Evolutionary conservation across 1,140 invertebrate genomes (phyloP).

Genomic region (Cydia strobilella): DNA sequence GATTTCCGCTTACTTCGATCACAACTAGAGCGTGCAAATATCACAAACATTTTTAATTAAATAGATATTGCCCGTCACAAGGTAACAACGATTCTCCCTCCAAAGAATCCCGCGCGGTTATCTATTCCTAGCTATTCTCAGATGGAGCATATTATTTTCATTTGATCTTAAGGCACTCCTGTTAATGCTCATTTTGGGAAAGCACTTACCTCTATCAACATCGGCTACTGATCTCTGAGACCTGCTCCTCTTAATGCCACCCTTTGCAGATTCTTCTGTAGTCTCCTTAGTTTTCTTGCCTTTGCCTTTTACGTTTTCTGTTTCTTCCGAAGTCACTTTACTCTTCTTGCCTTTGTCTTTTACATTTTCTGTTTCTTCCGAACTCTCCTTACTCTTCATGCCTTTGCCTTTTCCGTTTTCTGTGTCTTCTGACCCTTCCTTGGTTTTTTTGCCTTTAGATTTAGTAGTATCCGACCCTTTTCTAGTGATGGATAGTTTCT

Average conservation of each 20-base stretch:
- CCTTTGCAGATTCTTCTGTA: constrained; percentile 48
- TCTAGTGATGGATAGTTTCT: constrained; percentile 58
- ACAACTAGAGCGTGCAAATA: too few relatives aligned
- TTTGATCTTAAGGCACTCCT: neutral
- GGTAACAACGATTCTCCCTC: too few relatives aligned
- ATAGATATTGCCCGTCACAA: too few relatives aligned
- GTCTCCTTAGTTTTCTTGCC: constrained; percentile 22
- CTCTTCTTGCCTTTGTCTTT: constrained; percentile 12
- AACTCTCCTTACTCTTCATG: constrained; percentile 16
- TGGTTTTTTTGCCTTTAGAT: constrained; percentile 13
- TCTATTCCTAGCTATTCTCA: too few relatives aligned
- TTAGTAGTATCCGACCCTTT: constrained; percentile 39
- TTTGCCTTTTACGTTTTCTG: constrained; percentile 47
- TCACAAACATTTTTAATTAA: too few relatives aligned
- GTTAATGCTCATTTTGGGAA: neutral
- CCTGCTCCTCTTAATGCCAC: constrained; percentile 57
- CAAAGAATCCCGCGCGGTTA: too few relatives aligned
- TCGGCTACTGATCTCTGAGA: constrained; percentile 66
- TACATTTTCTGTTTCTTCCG: constrained; percentile 51
- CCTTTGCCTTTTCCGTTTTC: constrained; percentile 34
- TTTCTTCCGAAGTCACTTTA: constrained; percentile 36
- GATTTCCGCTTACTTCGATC: too few relatives aligned
- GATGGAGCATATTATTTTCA: too few relatives aligned
- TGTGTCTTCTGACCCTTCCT: constrained; percentile 36
- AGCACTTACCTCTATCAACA: constrained; percentile 56